phyloP scores from a whole-genome alignment of 2,113 vertebrate species.

The Cololabis saira region DNA sequence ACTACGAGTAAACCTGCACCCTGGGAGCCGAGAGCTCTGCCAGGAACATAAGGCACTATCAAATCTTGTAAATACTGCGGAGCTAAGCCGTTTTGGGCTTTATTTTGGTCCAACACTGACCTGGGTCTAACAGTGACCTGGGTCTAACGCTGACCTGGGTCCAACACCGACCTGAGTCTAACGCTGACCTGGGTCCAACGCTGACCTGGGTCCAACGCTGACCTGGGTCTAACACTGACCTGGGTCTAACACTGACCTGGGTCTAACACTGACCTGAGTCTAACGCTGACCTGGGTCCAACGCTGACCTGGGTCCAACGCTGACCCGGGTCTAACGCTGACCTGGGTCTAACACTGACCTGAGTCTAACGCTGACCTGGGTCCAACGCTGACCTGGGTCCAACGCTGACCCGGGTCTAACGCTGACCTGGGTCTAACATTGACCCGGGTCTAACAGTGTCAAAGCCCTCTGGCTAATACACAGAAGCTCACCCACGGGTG shows the following conservation, averaged over 20 bases:
- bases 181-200: conserved; percentile 44
- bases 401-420: too few relatives aligned
- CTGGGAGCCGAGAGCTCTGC: too few relatives aligned
- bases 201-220: conserved; percentile 38
- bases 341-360: too few relatives aligned
- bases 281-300: conserved; percentile 43
- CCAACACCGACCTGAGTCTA: too few relatives aligned
- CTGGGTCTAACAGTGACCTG: too few relatives aligned
- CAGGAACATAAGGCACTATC: too few relatives aligned
- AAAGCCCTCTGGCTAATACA: conserved; percentile 57
- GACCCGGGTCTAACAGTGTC: conserved; percentile 25
- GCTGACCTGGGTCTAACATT: too few relatives aligned
- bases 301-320: conserved; percentile 46
- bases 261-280: too few relatives aligned
- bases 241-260: conserved; percentile 39
- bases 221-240: conserved; percentile 48
- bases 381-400: conserved; percentile 46
- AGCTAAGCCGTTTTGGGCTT: too few relatives aligned
- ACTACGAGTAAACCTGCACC: too few relatives aligned
- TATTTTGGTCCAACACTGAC: too few relatives aligned
- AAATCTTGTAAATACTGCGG: too few relatives aligned
- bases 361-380: conserved; percentile 42
- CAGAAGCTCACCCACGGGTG: conserved; percentile 55
- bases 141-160: conserved; percentile 46
- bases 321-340: conserved; percentile 41